Evolutionary conservation across 2,113 vertebrate genomes (phyloP), one percentile per base, ranked within the genome.

Genomic region (Pluvianellus socialis): DNA sequence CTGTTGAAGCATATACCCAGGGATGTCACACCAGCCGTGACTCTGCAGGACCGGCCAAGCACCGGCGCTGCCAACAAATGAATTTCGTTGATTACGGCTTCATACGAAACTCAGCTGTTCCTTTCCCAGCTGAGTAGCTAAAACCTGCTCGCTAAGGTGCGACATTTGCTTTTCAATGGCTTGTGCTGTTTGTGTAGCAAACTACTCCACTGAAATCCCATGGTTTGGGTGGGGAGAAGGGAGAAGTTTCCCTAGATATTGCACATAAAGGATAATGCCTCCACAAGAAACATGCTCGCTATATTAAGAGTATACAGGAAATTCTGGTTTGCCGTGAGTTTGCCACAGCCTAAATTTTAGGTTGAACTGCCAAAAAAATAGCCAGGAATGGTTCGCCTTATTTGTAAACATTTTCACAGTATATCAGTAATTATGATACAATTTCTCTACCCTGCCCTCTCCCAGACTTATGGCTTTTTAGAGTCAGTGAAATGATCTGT

Each of bases 401-500:
- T 96, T 97, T 96, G 96, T 98, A 98, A 98, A 98, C 96, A 96
- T 97, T 94, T 93, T 98, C 98, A 98, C 96, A 97, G 98, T 95
- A 95, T 97, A 32, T 95, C 94, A 98, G 97, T 79, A 75, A 92
- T 65, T 76, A 44, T 73, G 79, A 91, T 90, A 81, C 86, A 65
- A 42, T 79, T 96, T 91, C 63, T 95, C 66, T 81, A 44, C 91
- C 90, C 91, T 90, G 94, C 72, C 72, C 77, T 94, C 89, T 92
- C 92, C 96, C 96, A 97, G 97, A 97, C 96, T 97, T 98, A 98
- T 98, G 98, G 98, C 98, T 98, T 98, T 97, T 98, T 98, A 98
- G 97, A 98, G 85, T 97, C 79, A 92, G 80, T 47, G 76, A 90
- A 95, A 97, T 6, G 5, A 58, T 95, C 91, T 80, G 75, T 91